phyloP scores from a whole-genome alignment of 2,797 vertebrate genomes.

The Xenops minutus region DNA sequence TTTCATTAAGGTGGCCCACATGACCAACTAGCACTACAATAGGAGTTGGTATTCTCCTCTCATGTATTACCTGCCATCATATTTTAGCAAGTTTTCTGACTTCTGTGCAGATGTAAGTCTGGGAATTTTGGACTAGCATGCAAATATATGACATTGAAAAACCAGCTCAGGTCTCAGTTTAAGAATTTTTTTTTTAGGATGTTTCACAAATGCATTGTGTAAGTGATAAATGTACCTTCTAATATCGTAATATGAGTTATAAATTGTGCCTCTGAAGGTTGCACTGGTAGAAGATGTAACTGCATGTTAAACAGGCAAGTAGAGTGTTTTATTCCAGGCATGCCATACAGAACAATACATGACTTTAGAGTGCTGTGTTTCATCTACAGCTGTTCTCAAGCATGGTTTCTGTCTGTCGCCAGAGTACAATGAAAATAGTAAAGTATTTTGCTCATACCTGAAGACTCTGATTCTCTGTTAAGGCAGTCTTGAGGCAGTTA shows the following conservation, averaged over 20 bases:
- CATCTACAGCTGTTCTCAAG: background rate
- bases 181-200: background rate
- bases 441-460: conserved; percentile 61
- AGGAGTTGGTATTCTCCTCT: background rate
- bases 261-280: background rate
- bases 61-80: background rate
- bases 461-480: conserved; percentile 58
- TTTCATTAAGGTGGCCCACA: background rate
- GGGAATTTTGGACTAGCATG: background rate
- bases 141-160: background rate
- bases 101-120: background rate
- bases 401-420: background rate
- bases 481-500: conserved; percentile 37
- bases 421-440: background rate
- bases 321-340: background rate
- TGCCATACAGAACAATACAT: background rate
- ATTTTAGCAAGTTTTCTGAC: background rate
- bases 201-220: background rate
- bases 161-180: background rate
- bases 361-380: rapidly evolving
- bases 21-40: background rate
- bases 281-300: background rate
- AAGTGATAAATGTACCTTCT: background rate
- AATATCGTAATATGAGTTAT: rapidly evolving
- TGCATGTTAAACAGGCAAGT: background rate